Evolutionary conservation across 2,797 vertebrate species (phyloP), one percentile per base, ranked within the genome.

Genomic region (Novumbra hubbsi): DNA sequence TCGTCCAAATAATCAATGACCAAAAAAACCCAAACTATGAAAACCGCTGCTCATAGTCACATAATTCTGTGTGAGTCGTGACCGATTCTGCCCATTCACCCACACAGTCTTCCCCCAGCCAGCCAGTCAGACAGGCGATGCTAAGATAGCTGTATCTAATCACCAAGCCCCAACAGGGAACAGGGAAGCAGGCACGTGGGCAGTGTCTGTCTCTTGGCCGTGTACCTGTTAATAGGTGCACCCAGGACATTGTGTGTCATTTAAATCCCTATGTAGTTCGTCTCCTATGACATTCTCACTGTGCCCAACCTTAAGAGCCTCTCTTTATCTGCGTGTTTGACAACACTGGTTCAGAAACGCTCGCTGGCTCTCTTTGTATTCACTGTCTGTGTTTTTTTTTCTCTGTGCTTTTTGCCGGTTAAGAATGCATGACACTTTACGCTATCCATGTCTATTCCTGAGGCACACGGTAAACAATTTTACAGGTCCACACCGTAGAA

Each of bases 181-280:
- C 28, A 64, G 14, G 62, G 28, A 64, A 8, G 28, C 21, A 8
- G n/a, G 55, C 21, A 9, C 12, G 62, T 28, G 28, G 62, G 28
- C 1, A 4, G 62, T 16, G 28, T 64, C 62, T 32, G 62, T 64
- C 62, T 64, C 62, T 28, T 64, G 27, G 30, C 27, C 19, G 27
- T 64, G 28, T 30, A 64, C 62, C 62, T 64, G 28, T 64, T 28
- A 32, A 64, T 64, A 64, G 60, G n/a, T n/a, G n/a, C n/a, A 28
- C 27, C 15, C 15, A 5, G 60, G 27, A 57, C 24, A n/a, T 57
- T 8, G 50, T 55, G 28, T 64, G 27, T 64, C 21, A 17, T 30
- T 64, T 30, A 32, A 30, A 64, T 64, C 27, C 17, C 28, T 27
- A 17, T n/a, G 62, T 32, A 27, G 27, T 64, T 64, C 16, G 62